Conservation (phyloP, 1,140 invertebrate species). For the Paracyclopina nana region DNA sequence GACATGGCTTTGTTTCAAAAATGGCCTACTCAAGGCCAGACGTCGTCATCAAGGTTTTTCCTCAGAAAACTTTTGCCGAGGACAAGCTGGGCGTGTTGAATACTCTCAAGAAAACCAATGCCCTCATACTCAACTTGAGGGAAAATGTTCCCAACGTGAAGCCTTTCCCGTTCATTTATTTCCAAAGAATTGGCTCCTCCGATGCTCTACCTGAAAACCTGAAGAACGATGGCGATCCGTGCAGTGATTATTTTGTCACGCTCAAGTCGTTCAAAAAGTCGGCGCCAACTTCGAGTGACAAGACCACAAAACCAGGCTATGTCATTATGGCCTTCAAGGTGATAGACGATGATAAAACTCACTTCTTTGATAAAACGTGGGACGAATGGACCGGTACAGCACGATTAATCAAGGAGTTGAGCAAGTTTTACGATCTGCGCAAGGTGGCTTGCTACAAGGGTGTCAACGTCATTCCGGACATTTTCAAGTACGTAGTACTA, state of each 20-base stretch:
- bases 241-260: neutral
- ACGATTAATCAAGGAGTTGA: neutral
- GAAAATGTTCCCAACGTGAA: neutral
- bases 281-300: no score
- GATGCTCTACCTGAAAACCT: neutral
- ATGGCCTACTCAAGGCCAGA: no score
- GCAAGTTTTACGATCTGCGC: neutral
- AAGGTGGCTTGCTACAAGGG: neutral
- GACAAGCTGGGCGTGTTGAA: neutral
- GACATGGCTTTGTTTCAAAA: no score
- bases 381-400: neutral
- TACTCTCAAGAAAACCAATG: neutral
- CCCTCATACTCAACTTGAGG: neutral
- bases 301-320: neutral
- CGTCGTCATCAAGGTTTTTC: neutral
- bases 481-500: neutral
- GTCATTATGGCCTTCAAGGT: slow-evolving; percentile 4
- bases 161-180: neutral
- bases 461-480: neutral
- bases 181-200: neutral
- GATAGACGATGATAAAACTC: neutral
- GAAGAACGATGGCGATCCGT: neutral
- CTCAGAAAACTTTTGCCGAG: neutral
- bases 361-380: neutral
- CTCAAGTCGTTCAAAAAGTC: neutral